Conservation (phyloP, 64 coral and sea anemone species). For the Trachythela sp. region DNA sequence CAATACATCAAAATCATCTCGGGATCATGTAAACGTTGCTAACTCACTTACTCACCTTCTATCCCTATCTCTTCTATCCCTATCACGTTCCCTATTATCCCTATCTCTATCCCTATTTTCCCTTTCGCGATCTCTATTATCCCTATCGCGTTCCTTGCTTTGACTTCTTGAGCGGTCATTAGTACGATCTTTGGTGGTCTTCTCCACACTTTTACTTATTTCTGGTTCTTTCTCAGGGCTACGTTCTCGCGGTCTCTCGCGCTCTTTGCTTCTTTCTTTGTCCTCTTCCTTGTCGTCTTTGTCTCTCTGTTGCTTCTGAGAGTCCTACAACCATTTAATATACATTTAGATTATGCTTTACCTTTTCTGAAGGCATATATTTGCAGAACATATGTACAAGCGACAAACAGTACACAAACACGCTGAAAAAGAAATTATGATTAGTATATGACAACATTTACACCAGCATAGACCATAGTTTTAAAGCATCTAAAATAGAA, state of each 20-base stretch:
- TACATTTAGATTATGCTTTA: neutral
- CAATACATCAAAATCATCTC: too few relatives aligned
- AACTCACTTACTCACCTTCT: slow-evolving; percentile 56
- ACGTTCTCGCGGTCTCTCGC: neutral
- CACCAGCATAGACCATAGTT: neutral
- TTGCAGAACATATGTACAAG: neutral
- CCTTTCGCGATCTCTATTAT: slow-evolving; percentile 61
- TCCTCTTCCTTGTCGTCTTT: slow-evolving; percentile 52
- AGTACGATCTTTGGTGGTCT: neutral
- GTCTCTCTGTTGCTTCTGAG: slow-evolving; percentile 17
- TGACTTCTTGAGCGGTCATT: slow-evolving; percentile 8
- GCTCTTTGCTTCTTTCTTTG: slow-evolving; percentile 17
- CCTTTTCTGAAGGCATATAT: neutral
- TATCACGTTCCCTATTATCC: slow-evolving; percentile 63
- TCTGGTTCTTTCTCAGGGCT: slow-evolving; percentile 50
- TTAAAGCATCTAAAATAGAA: neutral
- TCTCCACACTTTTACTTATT: slow-evolving; percentile 45
- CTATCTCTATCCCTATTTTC: slow-evolving; percentile 58
- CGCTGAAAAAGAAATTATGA: neutral
- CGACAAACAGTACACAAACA: too few relatives aligned
- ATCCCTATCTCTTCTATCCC: slow-evolving; percentile 62
- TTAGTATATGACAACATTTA: neutral
- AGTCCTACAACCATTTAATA: neutral
- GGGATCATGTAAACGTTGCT: too few relatives aligned
- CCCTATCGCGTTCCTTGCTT: slow-evolving; percentile 62